Conservation (phyloP, 2,888 invertebrate genomes). For the Diaperis boleti region DNA sequence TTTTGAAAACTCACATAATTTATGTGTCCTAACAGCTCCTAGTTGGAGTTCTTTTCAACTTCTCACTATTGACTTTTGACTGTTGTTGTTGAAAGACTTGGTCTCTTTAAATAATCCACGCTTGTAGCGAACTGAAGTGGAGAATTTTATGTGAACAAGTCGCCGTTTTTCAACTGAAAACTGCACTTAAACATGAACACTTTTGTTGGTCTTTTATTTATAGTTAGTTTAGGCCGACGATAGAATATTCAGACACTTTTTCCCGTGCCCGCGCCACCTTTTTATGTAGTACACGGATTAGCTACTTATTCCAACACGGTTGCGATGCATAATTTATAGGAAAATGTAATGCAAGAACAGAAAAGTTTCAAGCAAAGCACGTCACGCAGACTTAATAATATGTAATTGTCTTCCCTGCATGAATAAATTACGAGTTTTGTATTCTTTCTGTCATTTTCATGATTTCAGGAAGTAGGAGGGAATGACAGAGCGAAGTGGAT, state of each 20-base stretch:
- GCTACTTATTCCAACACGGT: constrained; percentile 13
- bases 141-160: background rate
- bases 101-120: background rate
- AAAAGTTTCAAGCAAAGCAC: constrained; percentile 20
- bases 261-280: constrained; percentile 3
- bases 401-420: constrained; percentile 24
- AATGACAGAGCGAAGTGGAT: background rate
- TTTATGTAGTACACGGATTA: background rate
- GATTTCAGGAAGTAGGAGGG: background rate
- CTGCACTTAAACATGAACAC: too few species aligned
- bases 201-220: background rate
- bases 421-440: constrained; percentile 27
- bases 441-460: constrained; percentile 11
- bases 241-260: background rate
- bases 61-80: background rate
- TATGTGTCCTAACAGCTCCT: background rate
- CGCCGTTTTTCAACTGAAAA: background rate
- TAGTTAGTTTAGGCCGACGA: too few species aligned
- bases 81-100: background rate
- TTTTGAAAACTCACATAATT: too few species aligned
- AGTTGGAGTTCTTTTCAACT: background rate
- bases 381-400: constrained; percentile 29
- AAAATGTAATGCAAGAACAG: constrained; percentile 26
- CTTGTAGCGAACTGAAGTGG: background rate
- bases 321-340: constrained; percentile 27